phyloP scores from a whole-genome alignment of 2,888 invertebrate genomes.

The Himalopsyche anomala region DNA sequence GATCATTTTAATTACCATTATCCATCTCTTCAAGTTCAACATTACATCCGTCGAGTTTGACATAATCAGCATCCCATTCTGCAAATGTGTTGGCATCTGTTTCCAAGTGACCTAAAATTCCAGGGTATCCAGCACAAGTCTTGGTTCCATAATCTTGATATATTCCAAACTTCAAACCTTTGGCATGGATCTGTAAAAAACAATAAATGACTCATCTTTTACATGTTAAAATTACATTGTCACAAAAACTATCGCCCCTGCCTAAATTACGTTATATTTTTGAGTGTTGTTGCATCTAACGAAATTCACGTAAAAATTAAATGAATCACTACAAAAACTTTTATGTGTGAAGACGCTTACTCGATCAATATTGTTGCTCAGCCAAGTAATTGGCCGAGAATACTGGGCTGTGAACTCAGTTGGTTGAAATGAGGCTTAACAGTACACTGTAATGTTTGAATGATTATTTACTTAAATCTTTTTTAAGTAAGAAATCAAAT shows the following conservation, averaged over 20 bases:
- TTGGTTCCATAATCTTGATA: slow-evolving; percentile 87
- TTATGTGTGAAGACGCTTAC: too few species aligned
- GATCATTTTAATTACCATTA: slow-evolving; percentile 67
- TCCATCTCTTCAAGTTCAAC: slow-evolving; percentile 78
- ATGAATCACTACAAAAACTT: too few species aligned
- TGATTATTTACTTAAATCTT: too few species aligned
- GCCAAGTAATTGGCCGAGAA: too few species aligned
- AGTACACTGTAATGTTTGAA: too few species aligned
- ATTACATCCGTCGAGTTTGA: slow-evolving; percentile 89
- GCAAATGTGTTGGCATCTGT: slow-evolving; percentile 85
- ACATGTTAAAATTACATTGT: background rate
- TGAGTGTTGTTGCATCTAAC: background rate
- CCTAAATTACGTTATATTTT: background rate
- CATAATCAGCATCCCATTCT: slow-evolving; percentile 87
- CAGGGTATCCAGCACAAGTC: slow-evolving; percentile 88
- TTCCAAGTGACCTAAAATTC: slow-evolving; percentile 80
- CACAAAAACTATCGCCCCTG: background rate
- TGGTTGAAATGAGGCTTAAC: too few species aligned
- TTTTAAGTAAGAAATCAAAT: too few species aligned
- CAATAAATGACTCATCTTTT: slow-evolving; percentile 19
- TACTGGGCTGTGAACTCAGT: too few species aligned
- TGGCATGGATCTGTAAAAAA: slow-evolving; percentile 79
- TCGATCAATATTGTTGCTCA: too few species aligned
- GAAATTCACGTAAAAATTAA: too few species aligned
- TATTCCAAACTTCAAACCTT: slow-evolving; percentile 86